Percentiles rank a stretch among this genome's conserved stretches.
phyloP scores from a whole-genome alignment of 1,140 invertebrate genomes.

The Asbolus verrucosus region DNA sequence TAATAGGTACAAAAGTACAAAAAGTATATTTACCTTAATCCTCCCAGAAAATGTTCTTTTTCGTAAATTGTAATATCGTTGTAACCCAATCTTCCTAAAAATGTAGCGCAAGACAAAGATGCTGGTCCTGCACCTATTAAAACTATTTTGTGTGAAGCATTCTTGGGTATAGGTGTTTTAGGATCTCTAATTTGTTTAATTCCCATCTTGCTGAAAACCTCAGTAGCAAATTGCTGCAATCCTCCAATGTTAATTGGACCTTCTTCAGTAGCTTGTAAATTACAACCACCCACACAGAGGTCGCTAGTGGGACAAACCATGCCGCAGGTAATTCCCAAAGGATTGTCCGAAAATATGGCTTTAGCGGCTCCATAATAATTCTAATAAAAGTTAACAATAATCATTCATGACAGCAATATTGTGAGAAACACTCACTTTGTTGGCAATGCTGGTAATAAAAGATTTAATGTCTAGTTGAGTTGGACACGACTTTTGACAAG shows the following conservation, averaged over 20 bases:
- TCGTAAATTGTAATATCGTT: conserved; percentile 93
- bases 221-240: conserved; percentile 96
- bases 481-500: conserved; percentile 98
- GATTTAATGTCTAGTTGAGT: conserved; percentile 97
- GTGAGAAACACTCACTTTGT: conserved; percentile 83
- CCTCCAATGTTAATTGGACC: conserved; percentile 99
- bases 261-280: conserved; percentile 94
- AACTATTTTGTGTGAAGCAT: conserved; percentile 84
- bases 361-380: conserved; percentile 99
- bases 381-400: conserved; percentile 64
- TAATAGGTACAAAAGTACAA: too few species aligned
- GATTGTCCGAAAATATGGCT: conserved; percentile 97
- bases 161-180: conserved; percentile 68
- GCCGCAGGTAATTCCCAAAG: conserved; percentile 94
- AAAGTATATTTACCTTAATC: conserved; percentile 76
- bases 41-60: conserved; percentile 87
- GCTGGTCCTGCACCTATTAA: conserved; percentile 95
- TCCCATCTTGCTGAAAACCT: conserved; percentile 95
- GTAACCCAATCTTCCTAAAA: conserved; percentile 93
- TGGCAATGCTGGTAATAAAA: conserved; percentile 97
- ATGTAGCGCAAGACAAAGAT: conserved; percentile 97
- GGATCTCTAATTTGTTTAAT: conserved; percentile 88
- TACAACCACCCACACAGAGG: conserved; percentile 97
- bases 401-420: background rate
- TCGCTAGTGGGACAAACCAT: conserved; percentile 99